Percentiles rank a stretch among this genome's conserved stretches.
Conservation (phyloP, 2,113 vertebrate genomes). For the Thamnophis sirtalis region DNA sequence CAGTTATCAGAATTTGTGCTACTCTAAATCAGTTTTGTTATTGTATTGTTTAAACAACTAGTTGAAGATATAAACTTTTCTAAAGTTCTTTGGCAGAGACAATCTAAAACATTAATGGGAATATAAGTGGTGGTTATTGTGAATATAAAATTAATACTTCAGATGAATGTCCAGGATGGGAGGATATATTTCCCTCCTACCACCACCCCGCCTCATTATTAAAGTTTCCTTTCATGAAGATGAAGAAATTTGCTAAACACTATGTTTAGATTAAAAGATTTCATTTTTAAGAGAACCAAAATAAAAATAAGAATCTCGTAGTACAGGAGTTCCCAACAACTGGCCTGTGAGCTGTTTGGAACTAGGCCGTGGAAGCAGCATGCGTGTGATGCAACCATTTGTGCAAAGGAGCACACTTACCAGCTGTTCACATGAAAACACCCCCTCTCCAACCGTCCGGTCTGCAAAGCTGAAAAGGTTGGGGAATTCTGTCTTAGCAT, state of each 20-base stretch:
- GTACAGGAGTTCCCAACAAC: not conserved
- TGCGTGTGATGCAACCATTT: not conserved
- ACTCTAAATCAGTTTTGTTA: not conserved
- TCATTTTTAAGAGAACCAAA: not conserved
- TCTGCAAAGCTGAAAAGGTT: not conserved
- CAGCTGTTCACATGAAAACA: not conserved
- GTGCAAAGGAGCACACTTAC: not conserved
- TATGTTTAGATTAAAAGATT: not conserved
- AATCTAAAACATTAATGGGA: not conserved
- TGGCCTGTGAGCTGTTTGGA: not conserved
- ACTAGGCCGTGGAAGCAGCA: accelerated
- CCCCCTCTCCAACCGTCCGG: not conserved
- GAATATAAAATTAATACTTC: not conserved
- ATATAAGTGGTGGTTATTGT: not conserved
- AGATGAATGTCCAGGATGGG: not conserved
- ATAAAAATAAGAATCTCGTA: not conserved
- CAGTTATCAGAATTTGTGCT: not conserved
- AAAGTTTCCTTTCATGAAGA: not conserved
- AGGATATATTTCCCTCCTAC: not conserved
- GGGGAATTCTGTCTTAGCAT: not conserved
- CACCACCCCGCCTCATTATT: not conserved
- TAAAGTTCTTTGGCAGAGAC: not conserved
- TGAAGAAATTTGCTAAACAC: not conserved
- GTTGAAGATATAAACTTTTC: not conserved
- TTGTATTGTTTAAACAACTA: not conserved